phyloP scores from a whole-genome alignment of 2,888 invertebrate species.

The Euclidia mi region DNA sequence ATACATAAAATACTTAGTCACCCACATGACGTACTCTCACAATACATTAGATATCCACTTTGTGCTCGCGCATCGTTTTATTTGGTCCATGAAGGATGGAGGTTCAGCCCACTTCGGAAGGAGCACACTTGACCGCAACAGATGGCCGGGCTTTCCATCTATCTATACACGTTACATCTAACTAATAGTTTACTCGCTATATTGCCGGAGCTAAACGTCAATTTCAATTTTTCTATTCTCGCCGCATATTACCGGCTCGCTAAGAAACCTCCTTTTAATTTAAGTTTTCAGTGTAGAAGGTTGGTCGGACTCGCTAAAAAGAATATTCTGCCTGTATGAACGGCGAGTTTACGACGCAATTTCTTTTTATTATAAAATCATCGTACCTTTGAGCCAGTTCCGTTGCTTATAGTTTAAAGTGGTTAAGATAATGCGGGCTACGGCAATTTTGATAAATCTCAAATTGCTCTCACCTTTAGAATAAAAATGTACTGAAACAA shows the following conservation, averaged over 20 bases:
- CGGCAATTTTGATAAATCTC: too few species aligned
- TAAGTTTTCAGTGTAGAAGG: slow-evolving; percentile 36
- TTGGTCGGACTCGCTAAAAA: slow-evolving; percentile 30
- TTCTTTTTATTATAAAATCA: slow-evolving; percentile 48
- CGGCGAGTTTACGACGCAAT: slow-evolving; percentile 30
- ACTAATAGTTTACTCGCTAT: slow-evolving; percentile 33
- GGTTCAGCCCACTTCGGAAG: slow-evolving; percentile 72
- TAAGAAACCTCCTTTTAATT: slow-evolving; percentile 30
- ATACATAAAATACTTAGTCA: slow-evolving; percentile 33
- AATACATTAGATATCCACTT: slow-evolving; percentile 45
- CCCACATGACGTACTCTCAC: slow-evolving; percentile 45
- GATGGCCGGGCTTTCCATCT: slow-evolving; percentile 73
- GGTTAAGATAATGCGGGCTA: too few species aligned
- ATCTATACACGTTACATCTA: slow-evolving; percentile 49
- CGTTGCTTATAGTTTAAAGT: slow-evolving; percentile 14
- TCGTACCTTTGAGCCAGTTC: slow-evolving; percentile 21
- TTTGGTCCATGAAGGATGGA: slow-evolving; percentile 76
- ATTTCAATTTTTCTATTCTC: slow-evolving; percentile 32
- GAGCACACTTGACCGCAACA: slow-evolving; percentile 83
- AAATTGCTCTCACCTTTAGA: too few species aligned
- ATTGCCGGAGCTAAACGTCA: slow-evolving; percentile 23
- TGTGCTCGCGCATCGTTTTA: too few species aligned
- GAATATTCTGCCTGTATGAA: slow-evolving; percentile 32
- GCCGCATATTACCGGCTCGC: slow-evolving; percentile 14
- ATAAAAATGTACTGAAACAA: too few species aligned